Evolutionary conservation across 2,888 invertebrate species (phyloP).

Genomic region (Yponomeuta plumbellus): DNA sequence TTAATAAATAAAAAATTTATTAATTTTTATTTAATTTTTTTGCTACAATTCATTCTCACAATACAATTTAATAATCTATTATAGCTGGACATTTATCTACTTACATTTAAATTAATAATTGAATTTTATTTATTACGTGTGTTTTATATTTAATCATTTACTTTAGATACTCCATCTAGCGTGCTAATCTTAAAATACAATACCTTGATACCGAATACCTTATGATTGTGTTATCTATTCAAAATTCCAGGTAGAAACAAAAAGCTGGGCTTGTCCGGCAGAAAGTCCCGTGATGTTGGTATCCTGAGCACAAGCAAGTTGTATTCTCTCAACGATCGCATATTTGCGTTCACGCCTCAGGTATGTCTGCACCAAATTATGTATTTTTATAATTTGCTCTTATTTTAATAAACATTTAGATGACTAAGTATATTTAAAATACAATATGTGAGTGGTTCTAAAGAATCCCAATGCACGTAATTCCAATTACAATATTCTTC

Average conservation of each 20-base stretch:
- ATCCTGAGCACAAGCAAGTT: slow-evolving; percentile 98
- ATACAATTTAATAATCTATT: no score
- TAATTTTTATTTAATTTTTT: no score
- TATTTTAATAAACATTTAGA: not conserved
- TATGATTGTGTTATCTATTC: no score
- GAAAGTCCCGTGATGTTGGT: slow-evolving; percentile 97
- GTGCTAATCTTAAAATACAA: no score
- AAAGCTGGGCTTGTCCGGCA: slow-evolving; percentile 94
- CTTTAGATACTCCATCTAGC: no score
- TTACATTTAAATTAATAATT: no score
- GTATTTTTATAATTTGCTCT: not conserved
- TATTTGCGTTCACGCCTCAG: slow-evolving; percentile 99
- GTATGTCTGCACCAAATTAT: slow-evolving; percentile 60
- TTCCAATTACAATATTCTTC: not conserved
- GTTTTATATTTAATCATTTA: no score
- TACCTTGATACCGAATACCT: no score
- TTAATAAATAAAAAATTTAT: no score
- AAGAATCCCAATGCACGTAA: not conserved
- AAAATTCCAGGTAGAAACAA: slow-evolving; percentile 87
- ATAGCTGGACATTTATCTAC: no score
- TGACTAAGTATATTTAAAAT: not conserved
- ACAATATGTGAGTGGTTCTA: not conserved
- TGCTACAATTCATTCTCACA: no score
- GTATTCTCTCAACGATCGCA: slow-evolving; percentile 95
- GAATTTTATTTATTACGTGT: no score